These are phyloP conservation scores for Troglohyphantes excavatus DNA, from an alignment of 2,888 invertebrate species.

Conservation along the genomic window DNA sequence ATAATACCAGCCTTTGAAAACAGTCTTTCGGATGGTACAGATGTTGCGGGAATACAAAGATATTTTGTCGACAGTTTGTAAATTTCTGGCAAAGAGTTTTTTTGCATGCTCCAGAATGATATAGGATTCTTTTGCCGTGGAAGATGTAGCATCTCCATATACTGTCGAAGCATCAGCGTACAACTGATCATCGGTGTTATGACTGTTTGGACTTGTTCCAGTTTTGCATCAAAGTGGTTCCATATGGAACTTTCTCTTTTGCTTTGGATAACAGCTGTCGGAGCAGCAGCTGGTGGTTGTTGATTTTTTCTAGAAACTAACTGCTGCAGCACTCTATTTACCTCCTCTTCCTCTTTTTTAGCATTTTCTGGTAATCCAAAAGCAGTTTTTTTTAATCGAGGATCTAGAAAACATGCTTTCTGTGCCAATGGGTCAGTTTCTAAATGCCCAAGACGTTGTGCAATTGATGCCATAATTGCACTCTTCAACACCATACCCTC, in stretches of 20 bases:
- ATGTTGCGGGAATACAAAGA: constrained; percentile 7
- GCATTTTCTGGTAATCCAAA: not conserved
- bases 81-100: not conserved
- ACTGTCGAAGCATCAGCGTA: not conserved
- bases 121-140: not conserved
- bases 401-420: not conserved
- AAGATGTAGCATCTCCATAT: not conserved
- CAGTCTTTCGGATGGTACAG: not conserved
- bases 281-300: not conserved
- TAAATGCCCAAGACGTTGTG: not conserved
- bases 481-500: not conserved
- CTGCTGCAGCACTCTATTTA: not conserved
- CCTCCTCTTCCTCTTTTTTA: not conserved
- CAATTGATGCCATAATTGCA: not conserved
- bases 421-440: not conserved
- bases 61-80: not conserved
- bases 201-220: not conserved
- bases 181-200: not conserved
- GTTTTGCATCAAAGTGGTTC: not conserved
- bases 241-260: not conserved
- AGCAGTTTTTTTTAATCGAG: not conserved
- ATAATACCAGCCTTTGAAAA: not conserved
- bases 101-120: not conserved
- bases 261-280: not conserved
- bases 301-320: not conserved